Conservation (phyloP, 2,888 invertebrate species). For the Ernsta delagoae region DNA sequence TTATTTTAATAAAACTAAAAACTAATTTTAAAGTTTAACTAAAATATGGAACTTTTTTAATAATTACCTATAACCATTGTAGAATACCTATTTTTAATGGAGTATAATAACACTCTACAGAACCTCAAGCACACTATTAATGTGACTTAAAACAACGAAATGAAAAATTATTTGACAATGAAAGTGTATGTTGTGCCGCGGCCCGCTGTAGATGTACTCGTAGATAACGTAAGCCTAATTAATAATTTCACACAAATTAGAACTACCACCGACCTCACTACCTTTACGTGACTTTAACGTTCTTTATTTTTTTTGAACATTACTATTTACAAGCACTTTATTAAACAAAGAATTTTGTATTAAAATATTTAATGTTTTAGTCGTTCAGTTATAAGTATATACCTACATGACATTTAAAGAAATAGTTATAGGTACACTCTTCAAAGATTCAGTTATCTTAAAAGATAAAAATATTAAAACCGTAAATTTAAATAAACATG, state of each 20-base stretch:
- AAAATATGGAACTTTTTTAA: too few relatives aligned
- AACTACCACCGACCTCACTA: conserved; percentile 8
- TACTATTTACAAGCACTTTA: background rate
- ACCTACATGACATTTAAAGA: too few relatives aligned
- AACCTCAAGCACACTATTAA: background rate
- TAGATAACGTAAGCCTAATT: conserved; percentile 67
- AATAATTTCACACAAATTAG: conserved; percentile 79
- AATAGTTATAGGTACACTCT: too few relatives aligned
- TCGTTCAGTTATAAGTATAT: too few relatives aligned
- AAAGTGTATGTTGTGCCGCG: conserved; percentile 31
- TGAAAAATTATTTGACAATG: conserved; percentile 18
- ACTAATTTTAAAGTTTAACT: too few relatives aligned
- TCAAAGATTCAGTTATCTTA: too few relatives aligned
- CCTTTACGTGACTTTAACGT: conserved; percentile 1
- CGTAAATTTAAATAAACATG: too few relatives aligned
- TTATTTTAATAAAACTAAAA: too few relatives aligned
- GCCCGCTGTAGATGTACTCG: conserved; percentile 36
- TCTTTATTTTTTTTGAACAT: background rate
- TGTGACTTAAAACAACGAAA: background rate
- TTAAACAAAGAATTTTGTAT: background rate
- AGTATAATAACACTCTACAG: too few relatives aligned
- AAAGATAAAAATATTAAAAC: too few relatives aligned
- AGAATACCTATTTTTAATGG: background rate
- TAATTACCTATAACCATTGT: background rate
- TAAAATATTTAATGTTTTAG: too few relatives aligned